Evolutionary conservation across 1,140 invertebrate species (phyloP).

Genomic region (Diploscapter pachys): DNA sequence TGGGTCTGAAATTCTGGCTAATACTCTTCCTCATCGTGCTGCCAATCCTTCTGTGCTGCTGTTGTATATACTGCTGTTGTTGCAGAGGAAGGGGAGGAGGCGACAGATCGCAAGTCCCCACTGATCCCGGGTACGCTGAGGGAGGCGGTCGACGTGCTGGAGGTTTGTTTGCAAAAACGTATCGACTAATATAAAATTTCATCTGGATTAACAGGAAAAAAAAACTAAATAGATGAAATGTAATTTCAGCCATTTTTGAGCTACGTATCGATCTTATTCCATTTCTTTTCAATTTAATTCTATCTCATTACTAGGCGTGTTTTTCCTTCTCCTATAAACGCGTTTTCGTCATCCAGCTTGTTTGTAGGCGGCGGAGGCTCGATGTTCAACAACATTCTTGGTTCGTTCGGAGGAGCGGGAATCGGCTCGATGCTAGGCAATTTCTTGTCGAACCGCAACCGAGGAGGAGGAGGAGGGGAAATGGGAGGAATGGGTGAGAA

Average conservation of each 20-base stretch:
- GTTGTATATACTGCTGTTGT: conserved; percentile 35
- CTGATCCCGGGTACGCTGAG: background rate
- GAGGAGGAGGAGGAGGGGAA: conserved; percentile 28
- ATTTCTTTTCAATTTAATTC: no score
- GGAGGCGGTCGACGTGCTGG: background rate
- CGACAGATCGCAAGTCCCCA: conserved; percentile 21
- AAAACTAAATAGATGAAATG: no score
- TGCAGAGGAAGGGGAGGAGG: conserved; percentile 36
- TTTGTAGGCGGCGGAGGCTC: conserved; percentile 17
- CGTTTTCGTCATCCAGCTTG: no score
- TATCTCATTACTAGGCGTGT: no score
- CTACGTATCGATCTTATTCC: no score
- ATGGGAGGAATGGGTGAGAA: background rate
- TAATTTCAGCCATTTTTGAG: no score
- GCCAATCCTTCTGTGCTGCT: conserved; percentile 32
- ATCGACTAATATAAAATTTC: no score
- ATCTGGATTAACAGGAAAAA: no score
- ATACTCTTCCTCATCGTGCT: conserved; percentile 28
- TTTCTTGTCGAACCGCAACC: conserved; percentile 24
- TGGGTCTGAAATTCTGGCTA: conserved; percentile 27
- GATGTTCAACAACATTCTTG: conserved; percentile 28
- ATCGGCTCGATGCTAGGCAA: conserved; percentile 33
- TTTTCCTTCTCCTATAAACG: no score
- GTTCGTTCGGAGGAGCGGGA: conserved; percentile 31
- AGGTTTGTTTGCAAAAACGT: no score